phyloP scores from a whole-genome alignment of 2,113 vertebrate species.

The Lagopus muta region DNA sequence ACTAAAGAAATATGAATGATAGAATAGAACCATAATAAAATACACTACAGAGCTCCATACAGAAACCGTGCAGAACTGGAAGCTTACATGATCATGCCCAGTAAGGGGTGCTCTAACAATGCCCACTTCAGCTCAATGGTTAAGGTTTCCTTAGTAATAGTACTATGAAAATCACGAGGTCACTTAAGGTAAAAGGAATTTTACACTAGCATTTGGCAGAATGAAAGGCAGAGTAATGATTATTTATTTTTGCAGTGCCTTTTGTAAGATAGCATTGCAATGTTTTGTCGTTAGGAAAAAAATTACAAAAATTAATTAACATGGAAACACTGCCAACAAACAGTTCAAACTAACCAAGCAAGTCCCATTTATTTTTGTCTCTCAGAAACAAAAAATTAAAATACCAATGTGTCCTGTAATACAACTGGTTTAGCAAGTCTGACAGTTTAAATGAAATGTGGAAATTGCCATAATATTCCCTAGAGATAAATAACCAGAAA shows the following conservation, averaged over 20 bases:
- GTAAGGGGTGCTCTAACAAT: slow-evolving; percentile 11
- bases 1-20: not conserved
- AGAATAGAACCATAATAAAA: not conserved
- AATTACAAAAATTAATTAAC: not conserved
- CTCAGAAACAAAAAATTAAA: not conserved
- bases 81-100: not conserved
- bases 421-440: not conserved
- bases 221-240: not conserved
- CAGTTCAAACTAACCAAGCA: not conserved
- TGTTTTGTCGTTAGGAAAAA: not conserved
- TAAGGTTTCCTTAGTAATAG: not conserved
- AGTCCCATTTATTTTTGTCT: not conserved
- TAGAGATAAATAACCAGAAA: not conserved
- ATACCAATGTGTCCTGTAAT: not conserved
- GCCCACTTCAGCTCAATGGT: not conserved
- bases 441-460: not conserved
- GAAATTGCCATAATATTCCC: not conserved
- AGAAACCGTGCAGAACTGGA: not conserved
- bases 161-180: not conserved
- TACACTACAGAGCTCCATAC: not conserved
- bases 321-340: not conserved
- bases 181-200: not conserved
- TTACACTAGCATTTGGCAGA: not conserved
- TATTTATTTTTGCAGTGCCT: not conserved
- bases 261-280: not conserved